phyloP scores from a whole-genome alignment of 2,888 invertebrate genomes.

The Trichopria drosophilae region DNA sequence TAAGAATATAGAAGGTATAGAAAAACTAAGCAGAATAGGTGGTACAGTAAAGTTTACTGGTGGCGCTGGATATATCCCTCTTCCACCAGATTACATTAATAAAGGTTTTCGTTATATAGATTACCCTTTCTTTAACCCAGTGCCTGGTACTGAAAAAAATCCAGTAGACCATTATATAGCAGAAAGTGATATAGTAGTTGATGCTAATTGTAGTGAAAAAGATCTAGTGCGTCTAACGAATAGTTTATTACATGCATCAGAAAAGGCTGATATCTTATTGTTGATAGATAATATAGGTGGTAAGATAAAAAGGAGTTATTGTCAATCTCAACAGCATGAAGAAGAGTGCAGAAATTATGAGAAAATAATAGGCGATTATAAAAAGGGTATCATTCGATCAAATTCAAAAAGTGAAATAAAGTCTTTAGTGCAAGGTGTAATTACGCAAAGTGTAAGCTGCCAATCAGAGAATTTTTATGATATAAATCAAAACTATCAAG shows the following conservation, averaged over 20 bases:
- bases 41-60: conserved; percentile 25
- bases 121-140: conserved; percentile 25
- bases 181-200: conserved; percentile 23
- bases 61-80: conserved; percentile 21
- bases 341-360: conserved; percentile 19
- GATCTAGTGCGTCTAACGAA: conserved; percentile 22
- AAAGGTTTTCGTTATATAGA: conserved; percentile 26
- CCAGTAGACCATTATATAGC: conserved; percentile 23
- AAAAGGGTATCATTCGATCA: no score
- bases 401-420: conserved; percentile 24
- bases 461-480: conserved; percentile 22
- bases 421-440: conserved; percentile 21
- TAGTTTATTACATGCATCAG: conserved; percentile 21
- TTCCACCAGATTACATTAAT: conserved; percentile 23
- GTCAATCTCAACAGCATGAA: conserved; percentile 22
- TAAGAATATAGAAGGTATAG: conserved; percentile 24
- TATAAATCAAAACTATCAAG: conserved; percentile 21
- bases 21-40: conserved; percentile 26
- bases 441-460: conserved; percentile 19
- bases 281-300: conserved; percentile 17
- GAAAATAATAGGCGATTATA: conserved; percentile 15
- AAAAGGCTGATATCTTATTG: conserved; percentile 16
- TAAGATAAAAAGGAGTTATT: conserved; percentile 14
- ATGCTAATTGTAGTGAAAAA: conserved; percentile 19
- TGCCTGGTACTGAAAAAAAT: conserved; percentile 22